Evolutionary conservation across 2,797 vertebrate genomes (phyloP).

Genomic region (Tragopan temminckii): DNA sequence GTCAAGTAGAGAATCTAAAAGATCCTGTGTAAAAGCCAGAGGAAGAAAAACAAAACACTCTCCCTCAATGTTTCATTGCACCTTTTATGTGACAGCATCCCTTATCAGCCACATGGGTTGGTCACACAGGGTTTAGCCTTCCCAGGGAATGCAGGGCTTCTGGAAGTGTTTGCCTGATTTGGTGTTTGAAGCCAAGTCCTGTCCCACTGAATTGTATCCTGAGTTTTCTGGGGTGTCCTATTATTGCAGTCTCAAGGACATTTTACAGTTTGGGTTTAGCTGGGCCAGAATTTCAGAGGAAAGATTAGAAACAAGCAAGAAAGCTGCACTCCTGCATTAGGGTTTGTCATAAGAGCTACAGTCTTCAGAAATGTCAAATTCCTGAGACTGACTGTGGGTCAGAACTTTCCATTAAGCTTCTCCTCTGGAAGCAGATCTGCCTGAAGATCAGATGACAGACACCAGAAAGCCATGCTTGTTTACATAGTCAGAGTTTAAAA

Average conservation of each 20-base stretch:
- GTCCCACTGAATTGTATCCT: neutral
- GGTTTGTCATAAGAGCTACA: neutral
- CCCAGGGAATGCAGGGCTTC: neutral
- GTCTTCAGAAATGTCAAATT: constrained; percentile 51
- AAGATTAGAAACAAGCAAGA: neutral
- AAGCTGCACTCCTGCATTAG: neutral
- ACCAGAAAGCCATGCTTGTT: constrained; percentile 47
- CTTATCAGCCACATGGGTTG: neutral
- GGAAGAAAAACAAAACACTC: neutral
- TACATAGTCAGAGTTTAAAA: constrained; percentile 54
- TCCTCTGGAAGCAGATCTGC: constrained; percentile 31
- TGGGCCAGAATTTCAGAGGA: neutral
- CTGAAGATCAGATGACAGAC: constrained; percentile 30
- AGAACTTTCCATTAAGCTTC: constrained; percentile 55
- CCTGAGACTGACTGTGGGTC: constrained; percentile 32
- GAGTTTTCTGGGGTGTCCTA: neutral
- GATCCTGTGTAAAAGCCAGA: neutral
- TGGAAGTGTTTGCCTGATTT: neutral
- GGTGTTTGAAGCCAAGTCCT: neutral
- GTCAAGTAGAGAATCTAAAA: neutral
- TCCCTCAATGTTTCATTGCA: rapidly evolving
- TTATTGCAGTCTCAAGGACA: neutral
- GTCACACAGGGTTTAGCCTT: neutral
- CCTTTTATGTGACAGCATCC: neutral
- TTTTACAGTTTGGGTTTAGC: neutral